A percentile compares a stretch with the other conserved stretches of the same genome.
Evolutionary conservation across 2,888 invertebrate species (phyloP).

Genomic region (Julus scandinavius): DNA sequence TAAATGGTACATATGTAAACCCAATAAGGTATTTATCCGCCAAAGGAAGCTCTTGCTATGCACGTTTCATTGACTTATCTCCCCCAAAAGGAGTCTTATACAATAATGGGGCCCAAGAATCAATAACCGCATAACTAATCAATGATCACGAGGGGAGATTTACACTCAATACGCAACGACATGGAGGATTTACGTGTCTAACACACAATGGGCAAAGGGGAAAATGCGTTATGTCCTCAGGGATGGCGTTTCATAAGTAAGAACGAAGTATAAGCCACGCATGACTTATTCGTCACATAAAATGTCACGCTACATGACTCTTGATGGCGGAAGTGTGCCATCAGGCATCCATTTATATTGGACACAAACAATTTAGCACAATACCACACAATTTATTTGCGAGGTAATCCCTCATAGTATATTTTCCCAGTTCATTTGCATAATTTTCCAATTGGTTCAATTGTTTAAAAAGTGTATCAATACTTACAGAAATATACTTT

Average conservation of each 20-base stretch:
- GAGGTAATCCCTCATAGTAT: too few relatives aligned
- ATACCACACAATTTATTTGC: too few relatives aligned
- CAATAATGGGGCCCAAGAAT: slow-evolving; percentile 19
- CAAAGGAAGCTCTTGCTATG: not conserved
- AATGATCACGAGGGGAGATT: slow-evolving; percentile 46
- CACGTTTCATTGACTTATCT: slow-evolving; percentile 46
- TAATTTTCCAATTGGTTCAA: too few relatives aligned
- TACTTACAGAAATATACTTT: too few relatives aligned
- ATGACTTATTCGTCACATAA: slow-evolving; percentile 24
- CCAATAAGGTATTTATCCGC: slow-evolving; percentile 40
- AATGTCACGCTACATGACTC: not conserved
- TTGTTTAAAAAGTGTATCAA: too few relatives aligned
- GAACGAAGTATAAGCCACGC: not conserved
- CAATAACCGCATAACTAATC: slow-evolving; percentile 48
- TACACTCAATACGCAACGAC: slow-evolving; percentile 27
- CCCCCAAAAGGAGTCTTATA: slow-evolving; percentile 30
- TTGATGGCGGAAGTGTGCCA: not conserved
- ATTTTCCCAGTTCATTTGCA: too few relatives aligned
- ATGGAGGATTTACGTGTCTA: not conserved
- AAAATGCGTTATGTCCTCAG: not conserved
- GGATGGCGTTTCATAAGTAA: not conserved
- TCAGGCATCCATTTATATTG: not conserved
- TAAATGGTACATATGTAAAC: slow-evolving; percentile 50
- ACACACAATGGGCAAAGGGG: not conserved
- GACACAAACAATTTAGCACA: too few relatives aligned